These are phyloP conservation scores for Nephrotoma appendiculata DNA, from an alignment of 2,888 invertebrate species.

Conservation along the genomic window DNA sequence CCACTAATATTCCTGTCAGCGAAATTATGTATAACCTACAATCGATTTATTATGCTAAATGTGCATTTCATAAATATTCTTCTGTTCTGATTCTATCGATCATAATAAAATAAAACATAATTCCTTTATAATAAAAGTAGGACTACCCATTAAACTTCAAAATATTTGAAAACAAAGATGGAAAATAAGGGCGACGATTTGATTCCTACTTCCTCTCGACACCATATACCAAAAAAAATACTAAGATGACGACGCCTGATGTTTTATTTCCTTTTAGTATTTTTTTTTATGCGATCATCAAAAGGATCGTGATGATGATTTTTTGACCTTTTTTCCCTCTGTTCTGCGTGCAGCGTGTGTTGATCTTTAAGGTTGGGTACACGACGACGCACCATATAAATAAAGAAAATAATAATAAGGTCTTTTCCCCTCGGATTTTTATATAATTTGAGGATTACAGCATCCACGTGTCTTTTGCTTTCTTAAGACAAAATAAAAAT, in stretches of 20 bases:
- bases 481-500: background rate
- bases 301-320: background rate
- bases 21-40: too few species aligned
- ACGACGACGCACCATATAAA: background rate
- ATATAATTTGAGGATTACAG: background rate
- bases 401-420: background rate
- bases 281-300: background rate
- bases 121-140: background rate
- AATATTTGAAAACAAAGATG: background rate
- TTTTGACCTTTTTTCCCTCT: background rate
- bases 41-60: too few species aligned
- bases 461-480: background rate
- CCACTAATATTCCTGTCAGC: too few species aligned
- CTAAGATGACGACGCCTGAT: background rate
- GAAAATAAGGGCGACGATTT: background rate
- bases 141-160: background rate
- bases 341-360: background rate
- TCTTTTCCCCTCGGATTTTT: background rate
- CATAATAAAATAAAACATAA: background rate
- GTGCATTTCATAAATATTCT: too few species aligned
- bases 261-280: background rate
- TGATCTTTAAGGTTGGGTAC: background rate
- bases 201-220: background rate
- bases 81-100: background rate
- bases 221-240: background rate